Conservation (phyloP, 2,797 vertebrate genomes). For the Brotogeris chrysoptera region DNA sequence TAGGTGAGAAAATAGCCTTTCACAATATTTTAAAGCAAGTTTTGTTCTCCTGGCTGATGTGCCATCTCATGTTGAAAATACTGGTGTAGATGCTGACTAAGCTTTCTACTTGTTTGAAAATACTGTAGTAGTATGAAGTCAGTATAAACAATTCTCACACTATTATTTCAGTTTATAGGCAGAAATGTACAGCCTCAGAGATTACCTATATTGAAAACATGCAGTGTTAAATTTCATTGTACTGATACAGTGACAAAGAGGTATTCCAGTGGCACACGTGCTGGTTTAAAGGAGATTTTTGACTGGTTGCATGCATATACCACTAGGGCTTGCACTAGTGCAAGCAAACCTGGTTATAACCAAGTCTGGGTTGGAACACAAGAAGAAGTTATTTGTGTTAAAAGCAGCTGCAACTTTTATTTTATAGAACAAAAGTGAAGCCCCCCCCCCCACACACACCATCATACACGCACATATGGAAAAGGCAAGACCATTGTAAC, state of each 20-base stretch:
- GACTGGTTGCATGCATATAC: background rate
- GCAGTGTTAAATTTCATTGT: background rate
- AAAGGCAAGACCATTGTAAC: slow-evolving; percentile 54
- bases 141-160: background rate
- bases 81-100: background rate
- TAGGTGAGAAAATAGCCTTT: background rate
- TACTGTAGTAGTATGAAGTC: background rate
- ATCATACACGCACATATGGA: background rate
- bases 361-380: background rate
- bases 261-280: background rate
- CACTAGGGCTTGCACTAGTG: background rate
- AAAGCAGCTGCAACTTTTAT: slow-evolving; percentile 66
- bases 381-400: slow-evolving; percentile 28
- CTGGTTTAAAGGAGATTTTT: background rate
- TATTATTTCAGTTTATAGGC: background rate
- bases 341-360: background rate
- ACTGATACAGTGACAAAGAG: background rate
- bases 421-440: slow-evolving; percentile 52
- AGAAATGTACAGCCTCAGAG: background rate
- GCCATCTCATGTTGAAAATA: background rate
- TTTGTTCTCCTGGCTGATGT: background rate
- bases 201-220: background rate
- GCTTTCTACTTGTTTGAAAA: background rate
- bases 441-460: no score
- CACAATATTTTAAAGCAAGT: background rate